Percentiles rank a stretch among this genome's conserved stretches.
Evolutionary conservation across 2,113 vertebrate species (phyloP).

Genomic region (Chunga burmeisteri): DNA sequence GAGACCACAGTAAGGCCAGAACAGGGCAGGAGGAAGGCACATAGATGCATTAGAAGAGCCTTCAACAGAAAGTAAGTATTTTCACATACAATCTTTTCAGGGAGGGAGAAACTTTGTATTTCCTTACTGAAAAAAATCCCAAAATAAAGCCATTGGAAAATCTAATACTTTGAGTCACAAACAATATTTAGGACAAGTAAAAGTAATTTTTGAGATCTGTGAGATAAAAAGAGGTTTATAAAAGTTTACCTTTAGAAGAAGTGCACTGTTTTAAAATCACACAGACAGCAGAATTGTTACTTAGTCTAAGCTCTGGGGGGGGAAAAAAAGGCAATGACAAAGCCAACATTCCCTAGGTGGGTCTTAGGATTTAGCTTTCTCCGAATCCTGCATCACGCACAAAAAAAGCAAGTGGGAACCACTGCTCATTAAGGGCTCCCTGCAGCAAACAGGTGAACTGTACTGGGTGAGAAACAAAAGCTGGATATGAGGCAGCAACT

Average conservation of each 20-base stretch:
- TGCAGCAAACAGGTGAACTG: background rate
- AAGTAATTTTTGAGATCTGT: background rate
- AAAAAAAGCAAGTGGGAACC: background rate
- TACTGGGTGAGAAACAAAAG: constrained; percentile 7
- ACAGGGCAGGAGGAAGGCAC: background rate
- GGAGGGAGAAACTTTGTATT: background rate
- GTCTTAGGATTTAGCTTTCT: background rate
- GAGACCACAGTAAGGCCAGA: background rate
- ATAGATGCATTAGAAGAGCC: background rate
- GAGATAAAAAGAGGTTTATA: background rate
- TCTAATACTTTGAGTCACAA: background rate
- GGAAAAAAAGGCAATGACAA: background rate
- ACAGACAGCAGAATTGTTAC: background rate
- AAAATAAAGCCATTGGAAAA: background rate
- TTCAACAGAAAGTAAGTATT: background rate
- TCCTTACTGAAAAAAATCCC: background rate
- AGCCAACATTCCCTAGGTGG: background rate
- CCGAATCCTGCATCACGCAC: background rate
- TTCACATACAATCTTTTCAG: background rate
- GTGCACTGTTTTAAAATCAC: background rate
- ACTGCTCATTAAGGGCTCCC: background rate
- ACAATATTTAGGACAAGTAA: background rate
- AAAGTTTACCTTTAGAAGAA: background rate
- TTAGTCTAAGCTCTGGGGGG: background rate
- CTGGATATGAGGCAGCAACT: constrained; percentile 35